Percentiles rank a stretch among this genome's conserved stretches.
phyloP scores from a whole-genome alignment of 2,113 vertebrate genomes.

The Stigmatopora nigra region DNA sequence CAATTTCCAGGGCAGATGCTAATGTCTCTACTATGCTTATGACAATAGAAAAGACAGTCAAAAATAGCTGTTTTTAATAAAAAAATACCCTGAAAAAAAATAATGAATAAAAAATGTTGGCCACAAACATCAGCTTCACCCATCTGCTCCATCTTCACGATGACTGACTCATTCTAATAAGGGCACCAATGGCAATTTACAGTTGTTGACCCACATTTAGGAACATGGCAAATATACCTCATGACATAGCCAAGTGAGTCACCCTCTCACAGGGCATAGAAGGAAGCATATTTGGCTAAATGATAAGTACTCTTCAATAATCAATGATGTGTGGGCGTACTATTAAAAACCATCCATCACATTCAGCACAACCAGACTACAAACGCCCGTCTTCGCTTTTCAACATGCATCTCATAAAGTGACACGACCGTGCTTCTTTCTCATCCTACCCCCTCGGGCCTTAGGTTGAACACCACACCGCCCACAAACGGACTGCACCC shows the following conservation, averaged over 20 bases:
- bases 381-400: not conserved
- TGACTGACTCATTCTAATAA: no score
- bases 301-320: not conserved
- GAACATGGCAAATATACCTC: not conserved
- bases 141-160: no score
- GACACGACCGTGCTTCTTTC: not conserved
- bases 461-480: not conserved
- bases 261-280: not conserved
- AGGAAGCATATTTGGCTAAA: no score
- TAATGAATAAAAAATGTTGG: no score
- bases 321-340: not conserved
- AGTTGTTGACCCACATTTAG: no score
- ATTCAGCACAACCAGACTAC: not conserved
- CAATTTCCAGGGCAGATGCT: not conserved
- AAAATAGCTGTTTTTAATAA: no score
- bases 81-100: no score
- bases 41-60: no score
- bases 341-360: not conserved
- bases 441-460: not conserved
- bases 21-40: no score
- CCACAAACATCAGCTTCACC: no score
- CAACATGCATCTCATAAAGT: not conserved
- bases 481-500: not conserved
- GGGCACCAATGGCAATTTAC: no score
- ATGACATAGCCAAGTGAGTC: no score